Percentiles rank a stretch among this genome's conserved stretches.
phyloP scores from a whole-genome alignment of 2,113 vertebrate genomes.

The Melanocharis versteri region DNA sequence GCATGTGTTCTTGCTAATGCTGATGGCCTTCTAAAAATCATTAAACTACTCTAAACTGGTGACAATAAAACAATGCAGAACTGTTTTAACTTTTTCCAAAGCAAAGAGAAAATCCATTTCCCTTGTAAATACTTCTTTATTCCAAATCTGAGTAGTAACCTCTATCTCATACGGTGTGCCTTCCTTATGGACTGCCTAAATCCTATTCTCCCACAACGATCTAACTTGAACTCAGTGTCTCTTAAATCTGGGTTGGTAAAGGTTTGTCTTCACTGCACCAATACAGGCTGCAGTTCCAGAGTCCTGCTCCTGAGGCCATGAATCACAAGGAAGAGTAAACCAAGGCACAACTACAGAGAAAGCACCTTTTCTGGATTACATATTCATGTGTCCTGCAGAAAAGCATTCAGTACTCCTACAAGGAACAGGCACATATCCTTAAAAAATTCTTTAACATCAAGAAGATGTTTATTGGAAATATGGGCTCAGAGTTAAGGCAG shows the following conservation, averaged over 20 bases:
- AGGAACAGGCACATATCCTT: neutral
- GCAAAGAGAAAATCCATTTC: slow-evolving; percentile 20
- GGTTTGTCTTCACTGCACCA: neutral
- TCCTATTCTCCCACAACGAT: neutral
- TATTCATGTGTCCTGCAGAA: neutral
- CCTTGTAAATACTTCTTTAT: neutral
- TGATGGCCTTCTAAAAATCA: slow-evolving; percentile 45
- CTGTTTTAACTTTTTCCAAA: neutral
- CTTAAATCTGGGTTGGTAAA: neutral
- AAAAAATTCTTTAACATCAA: neutral
- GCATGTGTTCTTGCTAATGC: neutral
- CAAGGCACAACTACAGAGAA: neutral
- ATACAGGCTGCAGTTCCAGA: neutral
- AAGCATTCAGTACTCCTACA: neutral
- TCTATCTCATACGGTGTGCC: neutral
- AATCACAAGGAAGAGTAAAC: neutral
- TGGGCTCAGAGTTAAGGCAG: neutral
- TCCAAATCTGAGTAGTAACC: neutral
- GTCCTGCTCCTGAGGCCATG: neutral
- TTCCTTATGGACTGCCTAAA: neutral
- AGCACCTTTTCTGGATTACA: neutral
- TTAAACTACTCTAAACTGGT: neutral
- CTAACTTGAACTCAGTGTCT: neutral
- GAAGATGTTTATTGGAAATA: neutral
- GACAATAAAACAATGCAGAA: neutral